A percentile compares a stretch with the other conserved stretches of the same genome.
phyloP scores from a whole-genome alignment of 2,113 vertebrate species.

The Synodontis membranacea region DNA sequence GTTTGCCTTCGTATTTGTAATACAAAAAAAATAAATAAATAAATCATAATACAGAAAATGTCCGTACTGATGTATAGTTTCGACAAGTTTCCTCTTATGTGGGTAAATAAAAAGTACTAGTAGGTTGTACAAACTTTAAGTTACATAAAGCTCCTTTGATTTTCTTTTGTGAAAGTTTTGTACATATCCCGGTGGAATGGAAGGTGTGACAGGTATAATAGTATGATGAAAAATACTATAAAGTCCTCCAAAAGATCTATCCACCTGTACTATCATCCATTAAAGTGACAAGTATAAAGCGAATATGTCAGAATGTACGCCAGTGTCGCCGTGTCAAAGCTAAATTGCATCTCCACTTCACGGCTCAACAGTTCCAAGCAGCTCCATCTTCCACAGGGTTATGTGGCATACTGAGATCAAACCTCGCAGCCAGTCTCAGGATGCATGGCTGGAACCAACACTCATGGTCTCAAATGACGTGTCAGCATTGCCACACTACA shows the following conservation, averaged over 20 bases:
- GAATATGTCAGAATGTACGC: neutral
- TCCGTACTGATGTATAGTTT: too few species aligned
- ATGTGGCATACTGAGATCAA: neutral
- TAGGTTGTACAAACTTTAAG: neutral
- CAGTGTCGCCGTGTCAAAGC: neutral
- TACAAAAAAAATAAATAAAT: too few species aligned
- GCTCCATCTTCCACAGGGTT: neutral
- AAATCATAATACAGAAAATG: too few species aligned
- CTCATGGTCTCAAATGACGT: neutral
- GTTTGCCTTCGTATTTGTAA: too few species aligned
- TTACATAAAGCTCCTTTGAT: neutral
- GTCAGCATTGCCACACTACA: neutral
- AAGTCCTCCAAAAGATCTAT: neutral
- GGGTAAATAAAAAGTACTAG: too few species aligned
- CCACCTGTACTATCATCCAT: neutral
- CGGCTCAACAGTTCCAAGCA: neutral
- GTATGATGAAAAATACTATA: neutral
- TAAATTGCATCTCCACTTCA: neutral
- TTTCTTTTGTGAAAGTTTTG: neutral
- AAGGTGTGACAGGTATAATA: neutral
- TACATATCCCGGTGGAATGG: too few species aligned
- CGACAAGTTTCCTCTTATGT: too few species aligned
- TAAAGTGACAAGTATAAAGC: constrained; percentile 6
- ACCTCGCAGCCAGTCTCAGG: neutral
- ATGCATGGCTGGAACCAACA: neutral